Evolutionary conservation across 2,113 vertebrate species (phyloP).

Genomic region (Elgaria multicarinata): DNA sequence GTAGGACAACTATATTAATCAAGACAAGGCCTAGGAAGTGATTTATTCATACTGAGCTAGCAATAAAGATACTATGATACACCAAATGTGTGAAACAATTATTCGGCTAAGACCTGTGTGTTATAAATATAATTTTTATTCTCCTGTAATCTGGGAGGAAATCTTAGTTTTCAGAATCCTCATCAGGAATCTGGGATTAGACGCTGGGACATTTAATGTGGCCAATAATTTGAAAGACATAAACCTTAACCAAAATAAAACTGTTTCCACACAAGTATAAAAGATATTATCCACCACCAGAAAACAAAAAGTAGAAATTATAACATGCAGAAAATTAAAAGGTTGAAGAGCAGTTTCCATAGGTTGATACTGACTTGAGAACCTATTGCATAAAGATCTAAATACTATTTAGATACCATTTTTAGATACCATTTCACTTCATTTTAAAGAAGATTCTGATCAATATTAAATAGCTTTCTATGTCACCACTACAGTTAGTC

Average conservation of each 20-base stretch:
- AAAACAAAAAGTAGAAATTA: constrained; percentile 58
- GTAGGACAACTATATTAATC: constrained; percentile 5
- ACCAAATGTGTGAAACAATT: constrained; percentile 34
- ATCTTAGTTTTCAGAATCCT: constrained; percentile 39
- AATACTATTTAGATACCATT: too few species aligned
- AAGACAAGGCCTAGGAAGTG: background rate
- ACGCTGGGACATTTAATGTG: constrained; percentile 19
- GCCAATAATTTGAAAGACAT: constrained; percentile 44
- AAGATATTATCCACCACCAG: constrained; percentile 69
- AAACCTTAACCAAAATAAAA: constrained; percentile 56
- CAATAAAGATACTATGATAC: constrained; percentile 28
- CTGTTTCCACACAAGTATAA: constrained; percentile 41
- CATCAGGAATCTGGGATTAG: constrained; percentile 44
- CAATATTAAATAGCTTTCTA: background rate
- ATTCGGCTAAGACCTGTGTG: constrained; percentile 54
- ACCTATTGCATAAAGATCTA: constrained; percentile 36
- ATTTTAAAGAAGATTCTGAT: background rate
- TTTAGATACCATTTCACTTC: constrained; percentile 29
- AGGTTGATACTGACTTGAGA: constrained; percentile 10
- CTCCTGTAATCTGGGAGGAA: constrained; percentile 17
- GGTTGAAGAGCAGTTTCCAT: constrained; percentile 42
- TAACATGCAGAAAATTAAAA: constrained; percentile 70
- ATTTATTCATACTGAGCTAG: background rate
- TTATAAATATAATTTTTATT: constrained; percentile 25
- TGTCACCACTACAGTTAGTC: background rate